phyloP scores from a whole-genome alignment of 2,113 vertebrate species.

The Neogale vison region DNA sequence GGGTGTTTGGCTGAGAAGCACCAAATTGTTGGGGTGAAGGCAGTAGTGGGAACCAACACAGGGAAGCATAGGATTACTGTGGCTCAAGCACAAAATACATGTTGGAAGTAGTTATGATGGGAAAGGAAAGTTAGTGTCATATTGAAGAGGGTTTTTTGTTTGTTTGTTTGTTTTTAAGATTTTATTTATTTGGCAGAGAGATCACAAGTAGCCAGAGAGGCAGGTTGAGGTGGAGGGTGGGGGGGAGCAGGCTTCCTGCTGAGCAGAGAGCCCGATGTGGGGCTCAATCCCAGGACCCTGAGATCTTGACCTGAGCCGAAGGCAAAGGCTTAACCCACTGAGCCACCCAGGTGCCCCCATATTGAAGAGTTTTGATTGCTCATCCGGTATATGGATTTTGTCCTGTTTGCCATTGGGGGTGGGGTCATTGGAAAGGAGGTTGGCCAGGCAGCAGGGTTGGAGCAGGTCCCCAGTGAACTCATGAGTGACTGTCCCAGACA shows the following conservation, averaged over 20 bases:
- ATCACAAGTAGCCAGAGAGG: too few species aligned
- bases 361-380: background rate
- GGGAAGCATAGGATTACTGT: background rate
- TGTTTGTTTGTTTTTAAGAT: too few species aligned
- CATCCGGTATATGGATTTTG: background rate
- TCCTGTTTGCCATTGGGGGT: background rate
- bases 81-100: background rate
- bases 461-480: background rate
- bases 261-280: too few species aligned
- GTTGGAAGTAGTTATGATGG: background rate
- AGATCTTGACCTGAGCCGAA: too few species aligned
- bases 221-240: too few species aligned
- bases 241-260: too few species aligned
- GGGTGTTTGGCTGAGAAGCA: background rate
- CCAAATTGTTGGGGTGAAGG: background rate
- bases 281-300: too few species aligned
- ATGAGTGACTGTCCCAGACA: background rate
- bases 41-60: background rate
- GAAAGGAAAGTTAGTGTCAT: background rate
- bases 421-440: background rate
- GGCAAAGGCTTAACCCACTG: too few species aligned
- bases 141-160: background rate
- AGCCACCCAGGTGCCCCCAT: too few species aligned
- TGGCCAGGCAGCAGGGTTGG: background rate
- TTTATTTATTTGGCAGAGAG: too few species aligned